Evolutionary conservation across 1,140 invertebrate genomes (phyloP), one percentile per base, ranked within the genome.

Genomic region (Solenopsis invicta): DNA sequence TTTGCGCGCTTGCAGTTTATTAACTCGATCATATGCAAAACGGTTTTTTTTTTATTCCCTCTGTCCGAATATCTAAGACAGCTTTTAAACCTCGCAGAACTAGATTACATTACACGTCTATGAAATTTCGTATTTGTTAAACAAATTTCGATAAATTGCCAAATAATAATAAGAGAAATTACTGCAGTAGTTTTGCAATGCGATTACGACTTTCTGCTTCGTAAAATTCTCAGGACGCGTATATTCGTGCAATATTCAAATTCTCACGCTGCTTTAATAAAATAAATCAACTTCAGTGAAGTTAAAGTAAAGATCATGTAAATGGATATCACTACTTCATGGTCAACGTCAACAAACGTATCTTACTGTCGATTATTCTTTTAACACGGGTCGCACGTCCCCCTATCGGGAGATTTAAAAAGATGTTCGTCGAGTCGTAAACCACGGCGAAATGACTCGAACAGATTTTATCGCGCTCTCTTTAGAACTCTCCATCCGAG

Each of bases 401-500:
- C 74, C 24, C 66, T 52, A 41, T 50, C 59, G 21, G 41, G 41
- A 66, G 86, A 86, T 86, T 90, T 86, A 80, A 90, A 90, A 88
- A 78, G 89, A 91, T 91, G 89, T 88, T 90, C 81, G 84, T 29
- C 86, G 50, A 82, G 87, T 91, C 90, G 84, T 93, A 93, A 93
- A 93, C 86, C 72, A 78, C 88, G 84, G 71, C 78, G 81, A 88
- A 92, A 91, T 89, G 90, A 92, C 88, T 89, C 66, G 87, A 78
- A 87, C 81, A 90, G 91, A 93, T 94, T 92, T 90, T 91, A 91
- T 93, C 92, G 89, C 81, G 74, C 41, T 56, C 85, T 87, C 92
- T 93, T 91, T 88, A 91, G 84, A 91, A 72, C 89, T 87, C 77
- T 84, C 74, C 69, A 56, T 77, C 75, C 81, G 24, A 50, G 37